Percentiles rank a stretch among this genome's conserved stretches.
phyloP scores from a whole-genome alignment of 1,140 invertebrate genomes.

The Oryctes rhinoceros region DNA sequence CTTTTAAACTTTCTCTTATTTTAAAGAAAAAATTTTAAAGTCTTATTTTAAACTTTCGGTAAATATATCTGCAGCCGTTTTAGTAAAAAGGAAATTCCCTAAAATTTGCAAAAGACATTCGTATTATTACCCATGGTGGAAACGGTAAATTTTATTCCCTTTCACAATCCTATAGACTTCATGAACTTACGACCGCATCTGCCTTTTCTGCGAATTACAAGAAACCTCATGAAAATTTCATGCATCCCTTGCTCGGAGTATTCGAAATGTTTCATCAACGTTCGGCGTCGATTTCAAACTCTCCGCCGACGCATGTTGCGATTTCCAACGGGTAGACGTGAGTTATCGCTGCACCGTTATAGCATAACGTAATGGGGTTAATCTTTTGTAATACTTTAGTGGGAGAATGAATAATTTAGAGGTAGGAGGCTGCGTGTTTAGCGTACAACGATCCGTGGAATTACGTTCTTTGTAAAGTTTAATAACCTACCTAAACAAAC shows the following conservation, averaged over 20 bases:
- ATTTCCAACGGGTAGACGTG: background rate
- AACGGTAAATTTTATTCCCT: conserved; percentile 19
- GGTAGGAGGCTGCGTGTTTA: background rate
- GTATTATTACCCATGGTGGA: background rate
- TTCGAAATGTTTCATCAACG: conserved; percentile 18
- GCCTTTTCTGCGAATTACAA: conserved; percentile 20
- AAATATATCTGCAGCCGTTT: background rate
- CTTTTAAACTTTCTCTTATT: no score
- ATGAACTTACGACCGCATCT: conserved; percentile 20
- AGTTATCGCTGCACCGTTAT: background rate
- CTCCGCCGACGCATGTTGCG: background rate
- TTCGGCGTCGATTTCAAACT: conserved; percentile 24
- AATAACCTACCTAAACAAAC: conserved; percentile 26
- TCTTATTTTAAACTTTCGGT: background rate
- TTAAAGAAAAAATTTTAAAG: no score
- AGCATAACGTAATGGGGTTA: background rate
- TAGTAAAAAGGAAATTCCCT: background rate
- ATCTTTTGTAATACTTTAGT: background rate
- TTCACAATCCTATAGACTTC: conserved; percentile 29
- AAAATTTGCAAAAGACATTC: background rate
- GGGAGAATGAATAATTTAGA: conserved; percentile 13
- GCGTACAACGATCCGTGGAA: background rate
- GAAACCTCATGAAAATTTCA: conserved; percentile 27
- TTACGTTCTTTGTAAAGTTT: conserved; percentile 22
- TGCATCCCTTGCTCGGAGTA: background rate